These are phyloP conservation scores for Spicauda simplicius DNA, from an alignment of 2,888 invertebrate species.

Conservation along the genomic window DNA sequence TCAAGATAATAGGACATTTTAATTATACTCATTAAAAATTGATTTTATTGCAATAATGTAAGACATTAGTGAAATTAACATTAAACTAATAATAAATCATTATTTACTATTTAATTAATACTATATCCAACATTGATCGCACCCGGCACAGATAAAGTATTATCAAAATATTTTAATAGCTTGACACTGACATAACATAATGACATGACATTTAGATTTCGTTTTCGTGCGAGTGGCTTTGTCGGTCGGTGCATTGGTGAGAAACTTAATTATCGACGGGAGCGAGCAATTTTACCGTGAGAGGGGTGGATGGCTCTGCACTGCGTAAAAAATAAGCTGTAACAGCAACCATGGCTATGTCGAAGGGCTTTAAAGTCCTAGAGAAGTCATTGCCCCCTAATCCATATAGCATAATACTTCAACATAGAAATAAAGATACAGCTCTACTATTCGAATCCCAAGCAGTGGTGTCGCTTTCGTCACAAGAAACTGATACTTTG, in stretches of 20 bases:
- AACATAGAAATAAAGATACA: conserved; percentile 94
- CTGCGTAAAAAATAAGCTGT: conserved; percentile 39
- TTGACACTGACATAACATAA: conserved; percentile 8
- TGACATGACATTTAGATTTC: conserved; percentile 17
- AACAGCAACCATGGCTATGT: conserved; percentile 92
- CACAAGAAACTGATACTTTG: conserved; percentile 95
- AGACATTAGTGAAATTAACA: too few species aligned
- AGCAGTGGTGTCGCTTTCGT: conserved; percentile 94
- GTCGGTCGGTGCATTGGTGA: conserved; percentile 8
- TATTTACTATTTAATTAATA: too few species aligned
- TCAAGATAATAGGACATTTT: too few species aligned
- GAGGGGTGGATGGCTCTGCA: conserved; percentile 66
- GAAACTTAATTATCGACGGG: background rate
- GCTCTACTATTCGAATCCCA: conserved; percentile 96
- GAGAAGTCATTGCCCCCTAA: conserved; percentile 94
- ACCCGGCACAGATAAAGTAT: background rate
- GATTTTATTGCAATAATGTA: too few species aligned
- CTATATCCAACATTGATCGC: too few species aligned
- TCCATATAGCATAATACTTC: conserved; percentile 95
- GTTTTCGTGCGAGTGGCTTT: conserved; percentile 17
- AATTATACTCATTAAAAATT: too few species aligned
- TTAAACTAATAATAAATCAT: too few species aligned
- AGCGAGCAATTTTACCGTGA: background rate
- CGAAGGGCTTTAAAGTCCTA: conserved; percentile 95
- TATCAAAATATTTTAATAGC: background rate